phyloP scores from a whole-genome alignment of 2,113 vertebrate genomes.

The Sula dactylatra region DNA sequence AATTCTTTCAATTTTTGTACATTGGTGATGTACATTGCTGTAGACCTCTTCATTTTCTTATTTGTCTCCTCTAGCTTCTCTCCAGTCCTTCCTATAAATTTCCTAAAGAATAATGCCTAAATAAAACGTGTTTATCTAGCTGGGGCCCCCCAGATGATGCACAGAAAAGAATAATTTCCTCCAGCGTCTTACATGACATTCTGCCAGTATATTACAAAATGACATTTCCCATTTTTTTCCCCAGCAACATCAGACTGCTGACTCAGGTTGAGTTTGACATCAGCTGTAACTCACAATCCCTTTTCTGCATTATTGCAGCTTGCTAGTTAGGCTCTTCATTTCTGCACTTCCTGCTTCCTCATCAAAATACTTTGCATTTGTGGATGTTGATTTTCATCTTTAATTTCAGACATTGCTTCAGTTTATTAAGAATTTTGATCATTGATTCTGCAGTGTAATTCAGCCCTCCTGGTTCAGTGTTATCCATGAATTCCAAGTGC shows the following conservation, averaged over 20 bases:
- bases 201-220: not conserved
- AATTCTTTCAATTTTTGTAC: not conserved
- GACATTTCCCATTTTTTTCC: not conserved
- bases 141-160: not conserved
- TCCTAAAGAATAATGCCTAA: not conserved
- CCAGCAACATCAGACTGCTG: not conserved
- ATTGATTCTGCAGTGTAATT: not conserved
- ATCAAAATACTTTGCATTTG: not conserved
- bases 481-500: not conserved
- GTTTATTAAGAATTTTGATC: not conserved
- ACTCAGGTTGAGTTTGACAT: not conserved
- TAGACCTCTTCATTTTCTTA: not conserved
- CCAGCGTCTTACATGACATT: not conserved
- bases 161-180: not conserved
- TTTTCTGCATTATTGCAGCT: not conserved
- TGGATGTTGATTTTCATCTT: not conserved
- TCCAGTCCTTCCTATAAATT: not conserved
- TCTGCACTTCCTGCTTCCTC: not conserved
- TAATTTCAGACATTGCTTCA: not conserved
- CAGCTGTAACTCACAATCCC: not conserved
- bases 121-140: not conserved
- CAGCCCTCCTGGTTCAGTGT: not conserved
- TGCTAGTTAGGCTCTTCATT: not conserved
- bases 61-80: not conserved
- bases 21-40: not conserved